Evolutionary conservation across 1,140 invertebrate species (phyloP), one percentile per base, ranked within the genome.

Genomic region (Zophobas morio): DNA sequence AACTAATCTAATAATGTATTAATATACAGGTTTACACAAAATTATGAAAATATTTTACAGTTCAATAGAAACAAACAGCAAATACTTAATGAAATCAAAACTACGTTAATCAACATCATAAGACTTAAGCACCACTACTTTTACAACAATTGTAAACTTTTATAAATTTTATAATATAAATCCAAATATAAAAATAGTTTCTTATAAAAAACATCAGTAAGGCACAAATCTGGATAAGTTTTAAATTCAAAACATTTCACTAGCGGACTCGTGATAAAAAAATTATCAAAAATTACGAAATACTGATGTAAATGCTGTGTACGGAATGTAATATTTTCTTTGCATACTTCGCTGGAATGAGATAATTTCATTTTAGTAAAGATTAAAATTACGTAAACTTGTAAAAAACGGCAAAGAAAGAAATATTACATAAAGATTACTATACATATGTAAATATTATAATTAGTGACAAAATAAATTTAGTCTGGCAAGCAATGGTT

Each of bases 11-110:
- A 53, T 72, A 5, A 34, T 35, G 51, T 72, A 51, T 53, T 53
- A 72, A 72, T 72, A 53, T 53, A 53, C 51, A 72, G 49, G 70
- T 42, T 72, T 53, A n/a, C 49, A 42, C 49, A 49, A 53, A 72
- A 51, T 53, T 20, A 49, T 70, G 33, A 8, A 47, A 70, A 47
- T 72, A 53, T 51, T 32, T 72, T 72, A 72, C 51, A 53, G 51
- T n/a, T 72, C 20, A 20, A 20, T n/a, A 47, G 33, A 53, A 6
- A 72, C 37, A 20, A 72, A 72, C 6, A 51, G 6, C 33, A 39
- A 51, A 20, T 47, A 4, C 3, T 51, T 6, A n/a, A 51, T 51
- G 4, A 4, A 51, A 51, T 51, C 2, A 51, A 2, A 5, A 51
- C 20, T 51, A 51, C 20, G 6, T 42, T 33, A 66, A 66, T 66